phyloP scores from a whole-genome alignment of 2,797 vertebrate genomes.

The Periophthalmus magnuspinnatus region DNA sequence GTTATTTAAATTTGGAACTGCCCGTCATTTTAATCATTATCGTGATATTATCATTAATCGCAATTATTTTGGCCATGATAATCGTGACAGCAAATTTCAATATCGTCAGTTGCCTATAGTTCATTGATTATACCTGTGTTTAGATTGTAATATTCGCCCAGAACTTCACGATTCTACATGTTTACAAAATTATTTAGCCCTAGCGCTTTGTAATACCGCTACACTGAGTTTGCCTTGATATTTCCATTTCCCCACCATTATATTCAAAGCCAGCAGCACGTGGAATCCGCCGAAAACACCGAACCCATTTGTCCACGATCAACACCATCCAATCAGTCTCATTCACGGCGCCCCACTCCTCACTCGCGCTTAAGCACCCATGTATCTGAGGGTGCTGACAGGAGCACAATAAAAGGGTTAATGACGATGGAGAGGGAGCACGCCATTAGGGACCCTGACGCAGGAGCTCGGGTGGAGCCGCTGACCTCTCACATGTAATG shows the following conservation, averaged over 20 bases:
- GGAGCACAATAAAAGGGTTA: slow-evolving; percentile 80
- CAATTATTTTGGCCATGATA: too few species aligned
- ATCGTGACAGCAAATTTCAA: too few species aligned
- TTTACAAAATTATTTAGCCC: neutral
- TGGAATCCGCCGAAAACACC: slow-evolving; percentile 26
- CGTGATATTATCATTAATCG: too few species aligned
- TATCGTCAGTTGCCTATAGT: too few species aligned
- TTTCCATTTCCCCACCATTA: slow-evolving; percentile 46
- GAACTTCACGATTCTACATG: too few species aligned
- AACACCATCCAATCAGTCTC: slow-evolving; percentile 4
- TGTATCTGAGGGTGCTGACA: slow-evolving; percentile 65
- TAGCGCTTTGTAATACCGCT: neutral
- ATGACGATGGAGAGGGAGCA: slow-evolving; percentile 69
- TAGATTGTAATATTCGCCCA: too few species aligned
- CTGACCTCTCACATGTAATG: slow-evolving; percentile 65
- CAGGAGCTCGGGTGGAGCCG: slow-evolving; percentile 44
- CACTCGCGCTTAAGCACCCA: slow-evolving; percentile 17
- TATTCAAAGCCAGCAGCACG: slow-evolving; percentile 32
- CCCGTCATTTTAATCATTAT: too few species aligned
- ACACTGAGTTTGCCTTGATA: neutral
- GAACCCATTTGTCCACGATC: neutral
- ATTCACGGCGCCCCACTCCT: slow-evolving; percentile 22
- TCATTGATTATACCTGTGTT: too few species aligned
- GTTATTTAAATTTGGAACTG: too few species aligned
- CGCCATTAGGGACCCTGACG: slow-evolving; percentile 70